These are phyloP conservation scores for Xyrauchen texanus DNA, from an alignment of 2,113 vertebrate genomes.

Conservation along the genomic window DNA sequence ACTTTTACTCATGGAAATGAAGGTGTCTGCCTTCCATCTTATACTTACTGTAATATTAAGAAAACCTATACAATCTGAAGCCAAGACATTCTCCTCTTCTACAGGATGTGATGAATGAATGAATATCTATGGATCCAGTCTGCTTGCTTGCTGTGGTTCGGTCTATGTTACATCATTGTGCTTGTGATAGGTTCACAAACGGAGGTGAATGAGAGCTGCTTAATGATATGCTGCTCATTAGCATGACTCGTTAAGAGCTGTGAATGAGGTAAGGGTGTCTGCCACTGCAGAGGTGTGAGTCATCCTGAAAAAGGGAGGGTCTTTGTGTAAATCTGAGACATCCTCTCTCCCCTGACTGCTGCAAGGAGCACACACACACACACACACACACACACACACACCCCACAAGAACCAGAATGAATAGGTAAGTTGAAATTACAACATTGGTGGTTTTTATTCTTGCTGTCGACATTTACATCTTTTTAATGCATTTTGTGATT, in stretches of 20 bases:
- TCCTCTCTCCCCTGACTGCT: constrained; percentile 52
- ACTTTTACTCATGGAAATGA: too few species aligned
- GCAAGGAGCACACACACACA: constrained; percentile 38
- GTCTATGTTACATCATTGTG: constrained; percentile 51
- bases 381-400: not conserved
- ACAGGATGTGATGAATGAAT: not conserved
- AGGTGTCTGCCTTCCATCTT: too few species aligned
- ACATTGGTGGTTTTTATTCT: constrained; percentile 14
- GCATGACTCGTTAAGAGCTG: constrained; percentile 76
- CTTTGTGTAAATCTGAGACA: constrained; percentile 56
- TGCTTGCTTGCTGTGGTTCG: constrained; percentile 45
- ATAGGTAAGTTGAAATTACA: constrained; percentile 42
- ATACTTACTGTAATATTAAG: not conserved
- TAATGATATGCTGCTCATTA: constrained; percentile 73
- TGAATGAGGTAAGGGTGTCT: constrained; percentile 76
- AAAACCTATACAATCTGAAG: not conserved
- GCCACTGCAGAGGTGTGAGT: constrained; percentile 70
- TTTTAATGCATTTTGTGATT: constrained; percentile 19
- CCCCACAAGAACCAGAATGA: not conserved
- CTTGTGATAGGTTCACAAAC: constrained; percentile 62
- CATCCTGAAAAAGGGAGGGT: constrained; percentile 69
- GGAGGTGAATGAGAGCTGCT: constrained; percentile 51
- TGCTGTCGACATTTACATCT: constrained; percentile 36
- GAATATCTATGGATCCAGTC: constrained; percentile 28
- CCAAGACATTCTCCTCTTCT: not conserved